Evolutionary conservation across 2,888 invertebrate genomes (phyloP).

Genomic region (Operophtera brumata): DNA sequence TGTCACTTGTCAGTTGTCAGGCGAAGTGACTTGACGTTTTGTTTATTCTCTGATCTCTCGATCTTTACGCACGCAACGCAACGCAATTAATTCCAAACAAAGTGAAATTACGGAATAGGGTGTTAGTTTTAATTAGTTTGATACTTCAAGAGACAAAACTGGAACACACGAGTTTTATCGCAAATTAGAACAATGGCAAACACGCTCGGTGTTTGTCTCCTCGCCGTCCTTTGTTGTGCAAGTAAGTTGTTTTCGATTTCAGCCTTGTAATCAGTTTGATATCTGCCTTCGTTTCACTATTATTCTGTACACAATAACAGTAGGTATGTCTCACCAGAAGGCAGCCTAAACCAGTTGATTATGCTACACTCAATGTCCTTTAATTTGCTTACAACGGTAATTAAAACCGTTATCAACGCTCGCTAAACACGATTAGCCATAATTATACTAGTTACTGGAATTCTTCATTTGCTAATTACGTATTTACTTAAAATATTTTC

Average conservation of each 20-base stretch:
- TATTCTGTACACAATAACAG: neutral
- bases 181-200: slow-evolving; percentile 63
- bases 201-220: slow-evolving; percentile 68
- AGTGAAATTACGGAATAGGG: slow-evolving; percentile 65
- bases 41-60: slow-evolving; percentile 44
- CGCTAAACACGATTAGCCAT: neutral
- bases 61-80: slow-evolving; percentile 18
- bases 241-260: slow-evolving; percentile 52
- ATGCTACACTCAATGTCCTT: neutral
- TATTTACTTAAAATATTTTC: no score
- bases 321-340: neutral
- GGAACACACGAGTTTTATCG: slow-evolving; percentile 43
- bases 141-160: slow-evolving; percentile 46
- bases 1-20: neutral
- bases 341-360: neutral
- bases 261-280: slow-evolving; percentile 35
- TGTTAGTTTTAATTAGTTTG: slow-evolving; percentile 53
- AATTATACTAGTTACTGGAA: no score
- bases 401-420: neutral
- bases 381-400: neutral
- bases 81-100: slow-evolving; percentile 66
- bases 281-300: no score
- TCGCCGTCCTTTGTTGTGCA: slow-evolving; percentile 62
- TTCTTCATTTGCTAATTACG: no score
- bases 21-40: slow-evolving; percentile 57